Percentiles rank a stretch among this genome's conserved stretches.
phyloP scores from a whole-genome alignment of 2,113 vertebrate genomes.

The Pseudorectes ferrugineus region DNA sequence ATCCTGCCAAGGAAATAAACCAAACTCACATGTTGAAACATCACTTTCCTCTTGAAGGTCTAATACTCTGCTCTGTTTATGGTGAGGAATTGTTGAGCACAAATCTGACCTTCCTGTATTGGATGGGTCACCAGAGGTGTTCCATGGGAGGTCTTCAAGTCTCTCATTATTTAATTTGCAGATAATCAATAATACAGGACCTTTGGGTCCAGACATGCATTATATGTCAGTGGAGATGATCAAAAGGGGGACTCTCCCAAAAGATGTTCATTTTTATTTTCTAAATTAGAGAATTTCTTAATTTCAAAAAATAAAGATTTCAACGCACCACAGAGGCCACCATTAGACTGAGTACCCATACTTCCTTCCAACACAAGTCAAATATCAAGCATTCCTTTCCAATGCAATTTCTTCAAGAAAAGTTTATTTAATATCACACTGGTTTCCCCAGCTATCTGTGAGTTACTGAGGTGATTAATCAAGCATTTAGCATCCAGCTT shows the following conservation, averaged over 20 bases:
- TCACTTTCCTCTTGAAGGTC: neutral
- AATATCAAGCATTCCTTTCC: neutral
- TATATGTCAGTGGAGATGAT: neutral
- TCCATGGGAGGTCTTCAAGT: neutral
- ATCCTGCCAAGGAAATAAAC: neutral
- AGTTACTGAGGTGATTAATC: neutral
- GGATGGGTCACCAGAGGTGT: neutral
- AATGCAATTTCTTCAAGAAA: neutral
- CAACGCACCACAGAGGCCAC: neutral
- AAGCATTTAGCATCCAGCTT: neutral
- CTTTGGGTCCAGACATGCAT: neutral
- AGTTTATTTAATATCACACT: neutral
- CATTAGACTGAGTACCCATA: accelerated
- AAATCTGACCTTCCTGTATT: neutral
- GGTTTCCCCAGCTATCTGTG: neutral
- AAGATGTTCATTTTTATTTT: neutral
- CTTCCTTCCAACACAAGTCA: neutral
- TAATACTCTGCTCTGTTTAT: neutral
- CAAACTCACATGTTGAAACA: neutral
- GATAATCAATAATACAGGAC: neutral
- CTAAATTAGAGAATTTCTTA: neutral
- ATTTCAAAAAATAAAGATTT: neutral
- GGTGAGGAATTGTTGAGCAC: neutral
- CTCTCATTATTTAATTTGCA: neutral
- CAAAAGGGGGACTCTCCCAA: neutral